Base-by-base conservation (phyloP, 2,113 vertebrate genomes). In the Melanerpes aurifrons region DNA sequence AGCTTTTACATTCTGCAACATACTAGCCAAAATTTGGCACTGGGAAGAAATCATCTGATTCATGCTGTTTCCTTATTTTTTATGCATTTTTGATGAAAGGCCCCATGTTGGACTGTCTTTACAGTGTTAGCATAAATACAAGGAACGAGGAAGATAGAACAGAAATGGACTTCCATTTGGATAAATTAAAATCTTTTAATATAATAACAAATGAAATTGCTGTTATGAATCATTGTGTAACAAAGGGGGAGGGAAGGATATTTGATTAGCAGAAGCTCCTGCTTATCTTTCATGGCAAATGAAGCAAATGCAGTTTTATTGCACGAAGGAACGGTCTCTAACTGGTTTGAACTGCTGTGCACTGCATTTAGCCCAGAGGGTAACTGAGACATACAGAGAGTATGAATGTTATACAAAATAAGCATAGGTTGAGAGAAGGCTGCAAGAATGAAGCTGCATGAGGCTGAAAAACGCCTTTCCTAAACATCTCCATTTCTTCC, bases 191-290 rank as follows among this genome's bases (percentile, higher is more conserved):
- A 35, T 83, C 9, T 61, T 76, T 94, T 40, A 12, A 66, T 45
- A 40, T 58, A 70, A 73, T 35, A 31, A 18, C 13, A 69, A 89
- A 78, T 61, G 7, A 68, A 84, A 89, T 84, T 77, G 13, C 76
- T 90, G 6, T 74, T 90, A 29, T 61, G 62, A 84, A 72, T 78
- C 54, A 57, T 35, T 78, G 24, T 68, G 21, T 64, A 86, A 37
- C 17, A 53, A 37, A 79, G 58, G 63, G 11, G 64, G 75, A 20
- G 16, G 11, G 74, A 59, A n/a, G 25, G 20, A 48, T 56, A 10
- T 69, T 82, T 77, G 62, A 93, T 88, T 90, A 93, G 56, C 32
- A 86, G 47, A 82, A 68, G 17, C 76, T 67, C 45, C 26, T 85
- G 56, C 45, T 82, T 92, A 76, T 85, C 50, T 67, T 80, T 79